Evolutionary conservation across 2,113 vertebrate genomes (phyloP), one percentile per base, ranked within the genome.

Genomic region (Sorex araneus): DNA sequence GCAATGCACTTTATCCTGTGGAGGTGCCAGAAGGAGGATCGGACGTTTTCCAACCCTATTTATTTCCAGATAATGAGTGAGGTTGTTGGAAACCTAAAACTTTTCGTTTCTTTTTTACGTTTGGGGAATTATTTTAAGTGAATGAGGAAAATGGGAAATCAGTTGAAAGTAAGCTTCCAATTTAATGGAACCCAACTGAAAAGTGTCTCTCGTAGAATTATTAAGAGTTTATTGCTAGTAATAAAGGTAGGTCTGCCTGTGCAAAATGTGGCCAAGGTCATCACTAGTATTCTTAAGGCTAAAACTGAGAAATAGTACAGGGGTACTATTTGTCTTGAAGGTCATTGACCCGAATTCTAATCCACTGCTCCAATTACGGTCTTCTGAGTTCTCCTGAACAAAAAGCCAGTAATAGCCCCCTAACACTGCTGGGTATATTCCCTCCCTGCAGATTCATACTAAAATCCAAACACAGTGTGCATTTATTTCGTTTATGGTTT

Each of bases 121-220:
- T 63, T 60, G 57, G 57, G 57, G 57, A 21, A 50, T 50, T 50
- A 50, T 12, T n/a, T 71, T 12, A 89, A 71, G 13, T 80, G 74
- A 84, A 47, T 86, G 54, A 88, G 67, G n/a, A 78, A 57, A 54
- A 78, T 60, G 30, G 34, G n/a, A 78, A 81, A 66, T 66, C 77
- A 60, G 32, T 92, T 32, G 74, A 19, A 93, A 89, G 77, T 74
- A 70, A 94, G n/a, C 40, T 81, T 76, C 84, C 32, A 92, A 23
- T 16, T 80, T 74, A 92, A 47, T 25, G 36, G 28, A 84, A 92
- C 83, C 83, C 77, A 89, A 40, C 27, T 36, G 66, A 89, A 45
- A 79, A 78, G 60, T 83, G 40, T 82, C 83, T 91, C 34, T 50
- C 2, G 13, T 54, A 64, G 4, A 4, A 25, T 76, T 45, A 84